phyloP scores from a whole-genome alignment of 2,888 invertebrate genomes.

The Caenorhabditis becei region DNA sequence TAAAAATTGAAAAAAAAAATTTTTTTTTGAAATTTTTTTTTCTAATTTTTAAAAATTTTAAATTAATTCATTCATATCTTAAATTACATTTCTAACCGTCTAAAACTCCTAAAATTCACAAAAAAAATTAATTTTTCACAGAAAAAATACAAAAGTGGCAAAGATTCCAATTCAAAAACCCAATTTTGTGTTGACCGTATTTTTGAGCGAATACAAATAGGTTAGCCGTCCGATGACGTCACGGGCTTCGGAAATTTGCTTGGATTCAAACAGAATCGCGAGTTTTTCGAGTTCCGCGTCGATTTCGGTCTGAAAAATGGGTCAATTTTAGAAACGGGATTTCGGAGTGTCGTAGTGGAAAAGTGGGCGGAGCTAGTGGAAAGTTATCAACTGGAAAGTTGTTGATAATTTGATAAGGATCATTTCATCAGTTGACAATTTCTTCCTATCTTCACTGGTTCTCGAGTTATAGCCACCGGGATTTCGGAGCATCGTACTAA shows the following conservation, averaged over 20 bases:
- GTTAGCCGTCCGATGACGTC: slow-evolving; percentile 52
- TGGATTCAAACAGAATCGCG: slow-evolving; percentile 35
- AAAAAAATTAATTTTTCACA: slow-evolving; percentile 15
- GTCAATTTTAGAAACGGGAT: no score
- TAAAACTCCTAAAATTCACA: not conserved
- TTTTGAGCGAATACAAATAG: slow-evolving; percentile 58
- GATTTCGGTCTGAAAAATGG: slow-evolving; percentile 51
- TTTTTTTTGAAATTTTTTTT: no score
- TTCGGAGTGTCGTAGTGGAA: no score
- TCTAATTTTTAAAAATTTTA: no score
- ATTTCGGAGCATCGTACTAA: no score
- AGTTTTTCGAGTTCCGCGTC: slow-evolving; percentile 41
- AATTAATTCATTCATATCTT: not conserved
- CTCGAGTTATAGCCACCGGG: no score
- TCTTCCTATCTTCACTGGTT: no score
- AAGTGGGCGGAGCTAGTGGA: no score
- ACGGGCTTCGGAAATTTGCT: slow-evolving; percentile 40
- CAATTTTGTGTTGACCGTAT: slow-evolving; percentile 56
- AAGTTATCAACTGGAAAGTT: no score
- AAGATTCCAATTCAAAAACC: slow-evolving; percentile 23
- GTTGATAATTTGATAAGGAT: no score
- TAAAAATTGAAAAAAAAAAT: slow-evolving; percentile 11
- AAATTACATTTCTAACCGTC: not conserved
- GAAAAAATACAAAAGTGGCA: not conserved
- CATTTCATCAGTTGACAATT: no score